phyloP scores from a whole-genome alignment of 2,113 vertebrate species.

The Xiphias gladius region DNA sequence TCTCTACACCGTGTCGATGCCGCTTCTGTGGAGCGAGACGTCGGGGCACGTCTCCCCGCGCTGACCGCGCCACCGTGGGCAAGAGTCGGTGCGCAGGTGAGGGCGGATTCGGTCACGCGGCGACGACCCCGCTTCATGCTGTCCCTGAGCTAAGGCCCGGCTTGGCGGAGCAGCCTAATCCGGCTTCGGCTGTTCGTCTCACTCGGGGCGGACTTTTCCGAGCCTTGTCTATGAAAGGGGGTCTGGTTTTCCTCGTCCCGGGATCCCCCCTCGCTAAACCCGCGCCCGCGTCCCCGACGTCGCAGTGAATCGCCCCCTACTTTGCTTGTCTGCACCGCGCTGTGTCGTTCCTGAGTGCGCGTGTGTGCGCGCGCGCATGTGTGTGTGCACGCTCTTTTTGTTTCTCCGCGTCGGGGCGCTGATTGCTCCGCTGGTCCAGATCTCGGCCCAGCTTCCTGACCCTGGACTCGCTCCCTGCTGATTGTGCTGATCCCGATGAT shows the following conservation, averaged over 20 bases:
- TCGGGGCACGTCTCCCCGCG: no score
- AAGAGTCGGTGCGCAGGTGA: no score
- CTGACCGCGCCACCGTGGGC: no score
- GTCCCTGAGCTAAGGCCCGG: no score
- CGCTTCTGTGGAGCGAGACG: no score
- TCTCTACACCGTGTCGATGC: no score
- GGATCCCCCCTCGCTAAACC: not conserved
- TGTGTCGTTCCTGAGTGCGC: not conserved
- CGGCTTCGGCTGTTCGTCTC: no score
- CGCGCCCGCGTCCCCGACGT: not conserved
- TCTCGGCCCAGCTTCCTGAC: constrained; percentile 56
- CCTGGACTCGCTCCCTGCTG: constrained; percentile 32
- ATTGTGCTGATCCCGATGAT: constrained; percentile 44
- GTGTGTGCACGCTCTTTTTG: not conserved
- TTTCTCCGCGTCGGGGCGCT: constrained; percentile 30
- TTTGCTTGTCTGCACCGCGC: not conserved
- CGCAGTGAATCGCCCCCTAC: not conserved
- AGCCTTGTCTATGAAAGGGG: no score
- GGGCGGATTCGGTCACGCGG: no score
- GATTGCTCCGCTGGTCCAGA: constrained; percentile 48
- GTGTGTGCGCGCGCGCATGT: not conserved
- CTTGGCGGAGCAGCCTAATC: no score
- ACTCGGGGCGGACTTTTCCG: no score
- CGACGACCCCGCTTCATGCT: no score
- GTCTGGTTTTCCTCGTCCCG: not conserved